These are phyloP conservation scores for Parnassius apollo DNA, from an alignment of 2,888 invertebrate genomes.

Conservation along the genomic window DNA sequence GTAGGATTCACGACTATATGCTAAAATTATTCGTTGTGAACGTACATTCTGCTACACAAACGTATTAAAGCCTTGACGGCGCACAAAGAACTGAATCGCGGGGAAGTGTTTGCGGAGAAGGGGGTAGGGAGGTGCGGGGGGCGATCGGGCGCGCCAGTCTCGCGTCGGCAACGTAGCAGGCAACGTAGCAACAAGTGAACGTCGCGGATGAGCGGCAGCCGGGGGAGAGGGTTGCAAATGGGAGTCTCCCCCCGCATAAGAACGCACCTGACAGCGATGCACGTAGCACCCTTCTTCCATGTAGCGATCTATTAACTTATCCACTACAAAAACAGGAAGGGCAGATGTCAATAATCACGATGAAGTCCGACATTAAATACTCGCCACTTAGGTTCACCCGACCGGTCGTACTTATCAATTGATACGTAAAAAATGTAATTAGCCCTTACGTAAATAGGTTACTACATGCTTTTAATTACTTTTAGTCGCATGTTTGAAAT, in stretches of 20 bases:
- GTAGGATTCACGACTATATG: conserved; percentile 53
- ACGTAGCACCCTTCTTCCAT: conserved; percentile 50
- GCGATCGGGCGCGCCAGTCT: conserved; percentile 48
- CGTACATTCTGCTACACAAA: conserved; percentile 45
- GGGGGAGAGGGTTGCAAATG: conserved; percentile 42
- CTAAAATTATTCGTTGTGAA: conserved; percentile 53
- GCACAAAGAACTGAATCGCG: conserved; percentile 79
- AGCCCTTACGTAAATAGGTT: too few relatives aligned
- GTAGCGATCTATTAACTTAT: conserved; percentile 36
- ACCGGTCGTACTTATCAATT: neutral
- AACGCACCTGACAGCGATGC: conserved; percentile 67
- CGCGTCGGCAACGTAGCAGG: conserved; percentile 54
- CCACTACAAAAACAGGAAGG: conserved; percentile 53
- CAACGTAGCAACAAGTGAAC: conserved; percentile 79
- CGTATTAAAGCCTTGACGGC: conserved; percentile 67
- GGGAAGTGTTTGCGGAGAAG: conserved; percentile 60
- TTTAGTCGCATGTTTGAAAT: too few relatives aligned
- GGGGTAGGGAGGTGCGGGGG: conserved; percentile 48
- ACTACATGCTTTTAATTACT: too few relatives aligned
- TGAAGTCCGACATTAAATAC: conserved; percentile 32
- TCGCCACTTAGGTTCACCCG: neutral
- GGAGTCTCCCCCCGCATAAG: conserved; percentile 46
- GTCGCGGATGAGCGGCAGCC: conserved; percentile 56
- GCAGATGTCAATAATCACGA: conserved; percentile 64
- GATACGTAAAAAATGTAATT: conserved; percentile 7